Evolutionary conservation across 2,113 vertebrate species (phyloP).

Genomic region (Aphyosemion australe): DNA sequence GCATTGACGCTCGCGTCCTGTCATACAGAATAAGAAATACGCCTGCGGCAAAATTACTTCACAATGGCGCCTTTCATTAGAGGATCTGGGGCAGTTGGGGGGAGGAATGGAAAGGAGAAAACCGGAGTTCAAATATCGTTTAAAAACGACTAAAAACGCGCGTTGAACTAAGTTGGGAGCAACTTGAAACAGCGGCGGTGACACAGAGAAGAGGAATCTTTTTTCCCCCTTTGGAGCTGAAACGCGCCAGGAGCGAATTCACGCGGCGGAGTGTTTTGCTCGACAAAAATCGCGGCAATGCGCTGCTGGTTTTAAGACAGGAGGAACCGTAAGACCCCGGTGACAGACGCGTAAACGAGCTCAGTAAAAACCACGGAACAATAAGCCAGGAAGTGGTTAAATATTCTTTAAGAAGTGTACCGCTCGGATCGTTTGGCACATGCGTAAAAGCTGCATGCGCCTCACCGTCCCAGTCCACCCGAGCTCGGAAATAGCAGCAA

Average conservation of each 20-base stretch:
- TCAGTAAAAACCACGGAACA: slow-evolving; percentile 46
- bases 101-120: slow-evolving; percentile 51
- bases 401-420: slow-evolving; percentile 76
- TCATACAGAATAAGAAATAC: slow-evolving; percentile 69
- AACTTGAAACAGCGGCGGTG: slow-evolving; percentile 51
- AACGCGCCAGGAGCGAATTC: slow-evolving; percentile 74
- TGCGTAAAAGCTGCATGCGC: slow-evolving; percentile 96
- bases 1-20: slow-evolving; percentile 68
- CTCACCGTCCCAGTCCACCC: slow-evolving; percentile 86
- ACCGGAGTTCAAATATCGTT: background rate
- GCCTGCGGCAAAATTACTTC: slow-evolving; percentile 78
- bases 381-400: slow-evolving; percentile 80
- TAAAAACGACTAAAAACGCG: slow-evolving; percentile 28
- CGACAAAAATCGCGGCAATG: slow-evolving; percentile 41
- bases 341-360: slow-evolving; percentile 36
- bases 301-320: too few species aligned
- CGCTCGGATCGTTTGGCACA: slow-evolving; percentile 88
- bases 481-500: slow-evolving; percentile 87
- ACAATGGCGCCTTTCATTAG: slow-evolving; percentile 87
- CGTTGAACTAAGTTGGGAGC: slow-evolving; percentile 56
- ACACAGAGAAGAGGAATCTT: slow-evolving; percentile 21
- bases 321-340: background rate
- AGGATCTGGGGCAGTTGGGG: slow-evolving; percentile 77
- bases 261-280: slow-evolving; percentile 57
- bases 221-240: slow-evolving; percentile 43